Evolutionary conservation across 2,888 invertebrate species (phyloP).

Genomic region (Hypsopygia costalis): DNA sequence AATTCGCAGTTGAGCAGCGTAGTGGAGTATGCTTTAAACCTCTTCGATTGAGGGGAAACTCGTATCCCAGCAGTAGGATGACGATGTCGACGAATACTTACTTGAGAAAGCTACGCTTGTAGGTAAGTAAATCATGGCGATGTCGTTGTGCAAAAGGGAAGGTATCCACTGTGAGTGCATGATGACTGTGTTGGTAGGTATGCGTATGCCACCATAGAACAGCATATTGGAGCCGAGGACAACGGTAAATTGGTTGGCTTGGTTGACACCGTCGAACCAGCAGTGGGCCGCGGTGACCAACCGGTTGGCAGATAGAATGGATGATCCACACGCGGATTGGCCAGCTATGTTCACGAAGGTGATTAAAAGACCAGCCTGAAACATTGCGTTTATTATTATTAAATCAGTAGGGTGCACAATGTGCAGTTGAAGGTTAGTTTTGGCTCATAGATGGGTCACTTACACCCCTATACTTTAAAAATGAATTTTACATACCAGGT

Average conservation of each 20-base stretch:
- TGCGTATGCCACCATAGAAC: slow-evolving; percentile 43
- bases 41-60: no score
- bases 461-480: no score
- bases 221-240: slow-evolving; percentile 45
- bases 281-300: slow-evolving; percentile 56
- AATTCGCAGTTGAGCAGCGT: no score
- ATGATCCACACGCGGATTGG: slow-evolving; percentile 47
- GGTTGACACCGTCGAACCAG: slow-evolving; percentile 43
- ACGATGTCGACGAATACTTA: no score
- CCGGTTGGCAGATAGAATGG: slow-evolving; percentile 34
- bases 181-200: slow-evolving; percentile 34
- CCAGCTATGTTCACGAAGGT: slow-evolving; percentile 30
- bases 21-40: no score
- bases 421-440: no score
- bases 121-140: slow-evolving; percentile 39
- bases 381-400: no score
- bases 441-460: no score
- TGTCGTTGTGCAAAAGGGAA: slow-evolving; percentile 33
- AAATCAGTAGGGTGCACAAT: no score
- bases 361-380: slow-evolving; percentile 23
- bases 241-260: slow-evolving; percentile 38
- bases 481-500: slow-evolving; percentile 4
- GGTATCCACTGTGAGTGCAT: slow-evolving; percentile 42
- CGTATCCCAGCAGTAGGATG: no score
- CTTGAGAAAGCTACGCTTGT: slow-evolving; percentile 24